Evolutionary conservation across 2,888 invertebrate genomes (phyloP), one percentile per base, ranked within the genome.

Genomic region (Aphidoletes aphidimyza): DNA sequence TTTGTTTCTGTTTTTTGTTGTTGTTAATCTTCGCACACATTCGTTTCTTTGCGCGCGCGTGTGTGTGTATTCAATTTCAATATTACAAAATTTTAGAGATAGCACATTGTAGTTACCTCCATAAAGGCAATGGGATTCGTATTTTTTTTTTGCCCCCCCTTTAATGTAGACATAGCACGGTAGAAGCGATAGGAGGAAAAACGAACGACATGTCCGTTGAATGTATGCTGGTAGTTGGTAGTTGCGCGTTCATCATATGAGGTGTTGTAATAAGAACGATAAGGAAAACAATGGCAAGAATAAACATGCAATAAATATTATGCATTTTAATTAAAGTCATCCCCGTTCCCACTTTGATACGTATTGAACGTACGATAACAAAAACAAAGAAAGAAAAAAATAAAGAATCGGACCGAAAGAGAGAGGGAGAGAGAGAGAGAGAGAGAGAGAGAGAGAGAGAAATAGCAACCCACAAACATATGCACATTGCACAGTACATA

Each of bases 241-340:
- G 42, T 14, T 9, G 8, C 8, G 69, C 34, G 69, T 69, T 30
- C 34, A 69, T 69, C 81, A 37, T 37, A 81, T 37, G 37, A 37
- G 36, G 37, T 22, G 22, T 37, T 37, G 81, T 81, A 81, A 81
- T 81, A 81, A 81, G 37, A 81, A 81, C 81, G 81, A 81, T 81
- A 81, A 81, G 37, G 9, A 37, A 81, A 81, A 81, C 81, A 81
- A 81, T 81, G 81, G 37, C 81, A 81, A 81, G 81, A 81, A 81
- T 81, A 81, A 36, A 81, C 81, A n/a, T 81, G 81, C 37, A 81
- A 81, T 81, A 81, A 81, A 81, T 81, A 81, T 81, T 37, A 81
- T 81, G 81, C 81, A 81, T 81, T 81, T 81, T 81, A 81, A 81
- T 81, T 81, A 81, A 81, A 81, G 81, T 81, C 81, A 81, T 81